phyloP scores from a whole-genome alignment of 2,888 invertebrate species.

The Lapara coniferarum region DNA sequence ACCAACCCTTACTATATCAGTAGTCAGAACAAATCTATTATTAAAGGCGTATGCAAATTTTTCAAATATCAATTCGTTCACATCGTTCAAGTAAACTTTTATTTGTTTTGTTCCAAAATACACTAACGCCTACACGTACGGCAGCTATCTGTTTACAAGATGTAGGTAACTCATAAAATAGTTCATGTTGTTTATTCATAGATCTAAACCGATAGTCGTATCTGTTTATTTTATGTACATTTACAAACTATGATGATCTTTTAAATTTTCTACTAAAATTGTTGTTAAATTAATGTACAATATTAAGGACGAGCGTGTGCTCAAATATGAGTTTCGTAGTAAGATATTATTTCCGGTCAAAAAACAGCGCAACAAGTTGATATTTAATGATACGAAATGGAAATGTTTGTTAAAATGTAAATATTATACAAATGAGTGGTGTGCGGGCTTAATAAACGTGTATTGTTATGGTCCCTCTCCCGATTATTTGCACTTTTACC shows the following conservation, averaged over 20 bases:
- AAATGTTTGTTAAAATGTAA: constrained; percentile 47
- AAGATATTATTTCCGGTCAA: constrained; percentile 2
- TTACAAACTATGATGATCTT: too few species aligned
- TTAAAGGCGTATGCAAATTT: constrained; percentile 40
- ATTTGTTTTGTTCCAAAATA: constrained; percentile 35
- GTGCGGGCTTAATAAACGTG: constrained; percentile 57
- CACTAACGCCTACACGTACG: neutral
- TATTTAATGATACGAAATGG: constrained; percentile 29
- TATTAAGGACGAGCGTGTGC: too few species aligned
- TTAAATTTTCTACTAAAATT: too few species aligned
- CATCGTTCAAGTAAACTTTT: constrained; percentile 36
- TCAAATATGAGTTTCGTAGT: neutral
- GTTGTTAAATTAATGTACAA: too few species aligned
- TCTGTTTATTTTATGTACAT: too few species aligned
- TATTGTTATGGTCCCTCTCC: constrained; percentile 51
- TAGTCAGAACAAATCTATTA: constrained; percentile 45
- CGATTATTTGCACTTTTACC: constrained; percentile 71
- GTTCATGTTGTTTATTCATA: too few species aligned
- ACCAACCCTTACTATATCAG: constrained; percentile 24
- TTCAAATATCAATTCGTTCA: constrained; percentile 34
- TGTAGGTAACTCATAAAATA: too few species aligned
- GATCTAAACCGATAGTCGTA: too few species aligned
- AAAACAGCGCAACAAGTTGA: constrained; percentile 42
- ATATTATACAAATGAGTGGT: constrained; percentile 72
- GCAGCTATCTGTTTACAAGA: neutral